Base-by-base conservation (phyloP, 2,797 vertebrate genomes). In the Poeciliopsis infans region DNA sequence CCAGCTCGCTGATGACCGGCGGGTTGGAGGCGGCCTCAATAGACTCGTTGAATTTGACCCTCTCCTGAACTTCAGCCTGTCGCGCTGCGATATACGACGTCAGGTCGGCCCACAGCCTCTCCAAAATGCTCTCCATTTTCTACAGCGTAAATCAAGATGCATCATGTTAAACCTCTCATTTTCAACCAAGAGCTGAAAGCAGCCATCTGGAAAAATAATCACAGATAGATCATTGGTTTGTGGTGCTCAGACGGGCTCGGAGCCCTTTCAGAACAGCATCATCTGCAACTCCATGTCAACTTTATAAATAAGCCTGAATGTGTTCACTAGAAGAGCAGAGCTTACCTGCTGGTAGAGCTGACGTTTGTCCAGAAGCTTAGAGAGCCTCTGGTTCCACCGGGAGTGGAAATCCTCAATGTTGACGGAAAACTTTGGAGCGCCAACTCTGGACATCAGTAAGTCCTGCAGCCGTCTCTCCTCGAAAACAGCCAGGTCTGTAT, bases 41-140 rank as follows among this genome's bases (percentile, higher is more conserved):
- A 76, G 87, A 80, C 74, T 90, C 66, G 0, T 45, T 57, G 66
- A 91, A 93, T 57, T 87, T 79, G 76, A 88, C 86, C 57, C 89
- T 90, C 6, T 88, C 86, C 53, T 2, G 74, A 70, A 92, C 31
- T 77, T 96, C 93, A 36, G 92, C 83, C 0, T 94, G 85, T 66
- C 97, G 45, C 8, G 93, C 90, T 1, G 4, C 15, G 31, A 93
- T 80, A 81, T 94, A 90, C 33, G 79, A 77, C 0, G 82, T 28
- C 59, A 96, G 80, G 73, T 87, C 86, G 0, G 64, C 84, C 83
- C 88, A 84, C 25, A 96, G 92, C 81, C 91, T 94, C 49, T 94
- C 93, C 68, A 95, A 7, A 51, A 96, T 90, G 46, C 75, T 79
- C 61, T 86, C 68, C 90, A 97, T 92, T 88, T 91, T 94, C 97